These are phyloP conservation scores for Chaenocephalus aceratus DNA, from an alignment of 2,113 vertebrate genomes.

Conservation along the genomic window DNA sequence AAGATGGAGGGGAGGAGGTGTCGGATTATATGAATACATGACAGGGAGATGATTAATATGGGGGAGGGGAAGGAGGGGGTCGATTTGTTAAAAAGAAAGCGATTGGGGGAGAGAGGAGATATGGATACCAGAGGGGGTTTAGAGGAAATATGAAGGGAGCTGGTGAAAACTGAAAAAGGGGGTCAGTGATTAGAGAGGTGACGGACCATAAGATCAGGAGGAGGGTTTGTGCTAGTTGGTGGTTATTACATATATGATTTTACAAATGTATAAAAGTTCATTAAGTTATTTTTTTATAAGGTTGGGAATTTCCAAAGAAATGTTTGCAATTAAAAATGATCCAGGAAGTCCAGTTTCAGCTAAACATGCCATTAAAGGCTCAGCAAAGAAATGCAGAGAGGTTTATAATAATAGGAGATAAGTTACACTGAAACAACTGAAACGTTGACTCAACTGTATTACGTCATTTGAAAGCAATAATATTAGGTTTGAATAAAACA, in stretches of 20 bases:
- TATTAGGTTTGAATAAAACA: too few species aligned
- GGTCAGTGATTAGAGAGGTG: not conserved
- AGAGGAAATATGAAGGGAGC: conserved; percentile 6
- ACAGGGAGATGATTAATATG: conserved; percentile 48
- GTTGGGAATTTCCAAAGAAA: not conserved
- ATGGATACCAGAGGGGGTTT: conserved; percentile 17
- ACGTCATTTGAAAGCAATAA: not conserved
- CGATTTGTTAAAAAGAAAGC: conserved; percentile 32
- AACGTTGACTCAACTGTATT: too few species aligned
- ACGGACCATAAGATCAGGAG: not conserved
- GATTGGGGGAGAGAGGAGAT: conserved; percentile 35
- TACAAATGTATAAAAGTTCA: not conserved
- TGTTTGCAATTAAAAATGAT: not conserved
- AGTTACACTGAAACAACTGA: not conserved
- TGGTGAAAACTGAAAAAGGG: not conserved
- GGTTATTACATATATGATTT: not conserved
- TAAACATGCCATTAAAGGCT: not conserved
- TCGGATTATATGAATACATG: conserved; percentile 52
- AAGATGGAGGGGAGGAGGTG: conserved; percentile 38
- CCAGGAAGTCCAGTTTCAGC: not conserved
- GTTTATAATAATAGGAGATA: not conserved
- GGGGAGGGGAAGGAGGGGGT: not conserved
- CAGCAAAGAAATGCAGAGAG: not conserved
- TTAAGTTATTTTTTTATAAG: not conserved
- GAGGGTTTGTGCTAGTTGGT: not conserved